Evolutionary conservation across 92 coral and sea anemone genomes (phyloP).

Genomic region (Scolanthus callimorphus): DNA sequence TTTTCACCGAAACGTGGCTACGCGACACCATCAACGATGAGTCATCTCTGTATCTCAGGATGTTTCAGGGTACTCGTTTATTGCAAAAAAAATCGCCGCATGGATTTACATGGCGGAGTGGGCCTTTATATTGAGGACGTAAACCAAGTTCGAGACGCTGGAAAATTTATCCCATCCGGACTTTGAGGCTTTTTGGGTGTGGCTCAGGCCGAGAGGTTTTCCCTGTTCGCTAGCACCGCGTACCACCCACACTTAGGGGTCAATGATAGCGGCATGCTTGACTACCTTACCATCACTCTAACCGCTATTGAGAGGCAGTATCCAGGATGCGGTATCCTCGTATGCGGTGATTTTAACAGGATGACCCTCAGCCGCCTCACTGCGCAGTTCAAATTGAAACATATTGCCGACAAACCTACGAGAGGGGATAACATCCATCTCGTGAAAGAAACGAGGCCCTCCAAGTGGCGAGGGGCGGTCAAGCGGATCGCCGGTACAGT

Average conservation of each 20-base stretch:
- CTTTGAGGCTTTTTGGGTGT: neutral
- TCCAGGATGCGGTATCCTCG: constrained; percentile 2
- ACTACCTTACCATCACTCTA: neutral
- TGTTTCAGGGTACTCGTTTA: neutral
- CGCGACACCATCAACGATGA: neutral
- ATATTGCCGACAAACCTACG: constrained; percentile 2
- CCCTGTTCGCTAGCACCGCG: constrained; percentile 1
- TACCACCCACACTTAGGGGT: constrained; percentile 1
- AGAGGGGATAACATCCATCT: neutral
- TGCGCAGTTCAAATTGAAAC: neutral
- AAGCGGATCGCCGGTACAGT: too few relatives aligned
- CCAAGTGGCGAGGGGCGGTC: too few relatives aligned
- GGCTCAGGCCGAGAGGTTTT: neutral
- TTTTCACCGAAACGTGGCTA: neutral
- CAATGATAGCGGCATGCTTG: constrained; percentile 1
- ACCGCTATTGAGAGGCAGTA: constrained; percentile 1
- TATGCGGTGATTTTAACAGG: constrained; percentile 3
- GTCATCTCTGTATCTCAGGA: too few relatives aligned
- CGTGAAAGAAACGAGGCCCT: too few relatives aligned
- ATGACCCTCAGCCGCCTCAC: constrained; percentile 2
- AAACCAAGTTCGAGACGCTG: neutral
- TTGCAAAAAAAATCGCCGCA: neutral
- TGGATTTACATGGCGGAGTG: neutral
- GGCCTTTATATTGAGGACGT: neutral
- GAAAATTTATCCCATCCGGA: neutral